A percentile compares a stretch with the other conserved stretches of the same genome.
Evolutionary conservation across 92 coral and sea anemone species (phyloP).

Genomic region (Micromussa lordhowensis): DNA sequence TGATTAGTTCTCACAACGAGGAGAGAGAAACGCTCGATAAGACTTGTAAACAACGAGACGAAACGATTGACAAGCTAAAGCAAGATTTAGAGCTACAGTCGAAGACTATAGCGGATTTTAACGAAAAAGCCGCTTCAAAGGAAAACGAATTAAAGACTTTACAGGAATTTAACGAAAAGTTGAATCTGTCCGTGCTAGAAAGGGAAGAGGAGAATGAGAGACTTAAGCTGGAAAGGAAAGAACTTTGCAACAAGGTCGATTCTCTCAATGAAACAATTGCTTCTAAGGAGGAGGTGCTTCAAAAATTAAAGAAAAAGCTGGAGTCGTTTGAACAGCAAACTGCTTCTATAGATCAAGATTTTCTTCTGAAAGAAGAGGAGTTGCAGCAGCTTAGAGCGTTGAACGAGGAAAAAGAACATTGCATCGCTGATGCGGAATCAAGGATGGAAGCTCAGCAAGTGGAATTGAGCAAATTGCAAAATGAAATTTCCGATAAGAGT

Average conservation of each 20-base stretch:
- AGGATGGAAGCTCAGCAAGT: conserved; percentile 50
- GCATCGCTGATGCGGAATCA: conserved; percentile 37
- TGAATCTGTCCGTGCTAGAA: conserved; percentile 46
- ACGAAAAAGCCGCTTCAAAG: conserved; percentile 52
- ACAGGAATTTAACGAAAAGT: conserved; percentile 44
- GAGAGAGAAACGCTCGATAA: conserved; percentile 36
- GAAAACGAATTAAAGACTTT: conserved; percentile 66
- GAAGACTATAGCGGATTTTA: conserved; percentile 36
- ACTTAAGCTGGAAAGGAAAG: conserved; percentile 49
- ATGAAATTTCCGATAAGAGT: conserved; percentile 67
- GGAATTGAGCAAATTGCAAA: conserved; percentile 49
- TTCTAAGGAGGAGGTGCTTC: conserved; percentile 21
- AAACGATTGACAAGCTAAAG: conserved; percentile 50
- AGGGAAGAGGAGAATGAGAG: conserved; percentile 40
- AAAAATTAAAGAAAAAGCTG: conserved; percentile 9
- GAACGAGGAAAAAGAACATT: conserved; percentile 53
- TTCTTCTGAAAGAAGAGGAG: conserved; percentile 38
- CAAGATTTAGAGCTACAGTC: conserved; percentile 44
- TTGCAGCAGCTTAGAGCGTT: conserved; percentile 19
- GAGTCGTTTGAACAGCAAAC: conserved; percentile 37
- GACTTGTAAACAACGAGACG: conserved; percentile 53
- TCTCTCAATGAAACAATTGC: conserved; percentile 29
- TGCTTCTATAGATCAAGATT: conserved; percentile 37
- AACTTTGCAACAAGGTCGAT: conserved; percentile 3
- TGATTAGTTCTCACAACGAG: conserved; percentile 31